Percentiles rank a stretch among this genome's conserved stretches.
These are phyloP conservation scores for Lateolabrax maculatus DNA, from an alignment of 2,797 vertebrate species.

Conservation along the genomic window DNA sequence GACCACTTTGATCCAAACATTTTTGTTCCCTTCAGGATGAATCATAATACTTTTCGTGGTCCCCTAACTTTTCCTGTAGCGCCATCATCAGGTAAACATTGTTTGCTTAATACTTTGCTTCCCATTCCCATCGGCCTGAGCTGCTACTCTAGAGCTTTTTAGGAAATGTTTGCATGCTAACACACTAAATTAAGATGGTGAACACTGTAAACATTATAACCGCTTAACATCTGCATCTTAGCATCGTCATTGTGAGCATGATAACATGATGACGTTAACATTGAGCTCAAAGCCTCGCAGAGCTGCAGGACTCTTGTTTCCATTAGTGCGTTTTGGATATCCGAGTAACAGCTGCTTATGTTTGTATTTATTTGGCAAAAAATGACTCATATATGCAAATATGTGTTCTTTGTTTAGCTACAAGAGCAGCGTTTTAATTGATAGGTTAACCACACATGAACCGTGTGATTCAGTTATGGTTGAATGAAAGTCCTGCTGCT, in stretches of 20 bases:
- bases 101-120: too few species aligned
- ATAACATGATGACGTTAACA: neutral
- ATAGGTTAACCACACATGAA: neutral
- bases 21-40: neutral
- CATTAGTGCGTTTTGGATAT: neutral
- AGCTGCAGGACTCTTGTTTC: neutral
- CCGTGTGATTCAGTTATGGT: neutral
- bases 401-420: neutral
- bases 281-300: neutral
- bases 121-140: too few species aligned
- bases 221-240: neutral
- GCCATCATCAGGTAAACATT: too few species aligned
- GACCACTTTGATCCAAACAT: neutral
- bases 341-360: neutral
- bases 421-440: neutral
- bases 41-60: neutral
- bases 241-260: neutral
- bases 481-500: neutral
- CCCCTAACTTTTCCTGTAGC: neutral
- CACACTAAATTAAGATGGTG: neutral
- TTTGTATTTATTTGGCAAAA: neutral
- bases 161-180: neutral
- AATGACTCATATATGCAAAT: neutral
- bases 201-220: neutral
- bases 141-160: neutral